These are phyloP conservation scores for Pygoscelis antarcticus DNA, from an alignment of 2,113 vertebrate species.

Conservation along the genomic window DNA sequence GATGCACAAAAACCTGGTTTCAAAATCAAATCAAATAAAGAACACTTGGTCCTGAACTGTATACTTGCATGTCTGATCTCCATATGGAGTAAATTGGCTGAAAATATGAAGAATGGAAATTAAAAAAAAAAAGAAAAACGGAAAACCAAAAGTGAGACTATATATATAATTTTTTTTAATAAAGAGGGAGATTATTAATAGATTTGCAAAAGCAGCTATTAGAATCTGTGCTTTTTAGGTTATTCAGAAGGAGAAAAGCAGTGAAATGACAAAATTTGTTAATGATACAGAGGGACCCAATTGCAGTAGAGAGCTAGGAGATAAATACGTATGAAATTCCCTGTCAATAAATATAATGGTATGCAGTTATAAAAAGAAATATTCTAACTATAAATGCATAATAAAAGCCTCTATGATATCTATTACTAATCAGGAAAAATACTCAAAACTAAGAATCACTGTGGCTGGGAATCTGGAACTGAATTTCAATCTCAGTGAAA, in stretches of 20 bases:
- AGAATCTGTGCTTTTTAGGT: neutral
- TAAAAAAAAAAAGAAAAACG: neutral
- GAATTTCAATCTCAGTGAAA: neutral
- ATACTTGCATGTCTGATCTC: neutral
- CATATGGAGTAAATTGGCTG: neutral
- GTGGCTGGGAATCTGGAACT: neutral
- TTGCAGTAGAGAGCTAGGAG: neutral
- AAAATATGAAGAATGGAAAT: neutral
- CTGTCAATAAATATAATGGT: neutral
- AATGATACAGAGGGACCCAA: neutral
- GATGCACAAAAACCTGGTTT: neutral
- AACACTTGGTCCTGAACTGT: neutral
- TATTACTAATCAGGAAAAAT: neutral
- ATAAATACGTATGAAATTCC: neutral
- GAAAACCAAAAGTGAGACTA: neutral
- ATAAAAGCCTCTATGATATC: neutral
- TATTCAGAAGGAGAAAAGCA: neutral
- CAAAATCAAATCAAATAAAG: neutral
- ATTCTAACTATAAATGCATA: neutral
- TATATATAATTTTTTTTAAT: neutral
- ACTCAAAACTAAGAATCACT: neutral
- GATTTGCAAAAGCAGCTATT: neutral
- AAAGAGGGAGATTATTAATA: neutral
- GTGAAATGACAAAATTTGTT: neutral
- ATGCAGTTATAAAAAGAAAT: neutral